Conservation (phyloP, 1,140 invertebrate genomes). For the Macrobrachium nipponense region DNA sequence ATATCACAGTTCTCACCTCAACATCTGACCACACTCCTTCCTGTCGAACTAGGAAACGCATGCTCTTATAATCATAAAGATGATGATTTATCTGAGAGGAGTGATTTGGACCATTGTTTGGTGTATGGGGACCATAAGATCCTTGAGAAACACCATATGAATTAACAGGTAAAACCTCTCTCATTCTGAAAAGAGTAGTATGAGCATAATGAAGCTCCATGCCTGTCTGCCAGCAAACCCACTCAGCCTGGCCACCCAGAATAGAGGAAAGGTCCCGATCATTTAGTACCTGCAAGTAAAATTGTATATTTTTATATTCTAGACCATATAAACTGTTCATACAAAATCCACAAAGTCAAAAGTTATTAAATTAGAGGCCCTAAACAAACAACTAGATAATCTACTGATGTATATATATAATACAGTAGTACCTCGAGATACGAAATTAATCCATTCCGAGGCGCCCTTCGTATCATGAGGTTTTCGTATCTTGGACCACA, state of each 20-base stretch:
- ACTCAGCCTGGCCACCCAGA: constrained; percentile 79
- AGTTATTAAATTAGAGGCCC: too few species aligned
- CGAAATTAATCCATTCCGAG: too few species aligned
- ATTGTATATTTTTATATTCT: neutral
- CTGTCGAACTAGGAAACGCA: constrained; percentile 67
- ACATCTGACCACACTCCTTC: constrained; percentile 88
- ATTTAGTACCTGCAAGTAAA: constrained; percentile 71
- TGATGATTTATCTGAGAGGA: constrained; percentile 42
- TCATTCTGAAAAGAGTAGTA: constrained; percentile 83
- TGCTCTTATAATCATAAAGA: constrained; percentile 66
- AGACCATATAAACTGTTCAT: neutral
- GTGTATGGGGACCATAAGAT: constrained; percentile 16
- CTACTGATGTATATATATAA: too few species aligned
- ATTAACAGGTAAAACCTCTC: constrained; percentile 77
- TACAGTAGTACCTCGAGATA: too few species aligned
- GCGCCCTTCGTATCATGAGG: too few species aligned
- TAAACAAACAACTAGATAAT: too few species aligned
- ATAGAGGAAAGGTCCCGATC: constrained; percentile 73
- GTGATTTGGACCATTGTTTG: constrained; percentile 15
- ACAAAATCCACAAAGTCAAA: neutral
- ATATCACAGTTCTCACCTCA: constrained; percentile 73
- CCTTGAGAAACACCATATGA: neutral
- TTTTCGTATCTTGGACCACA: too few species aligned
- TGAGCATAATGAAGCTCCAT: constrained; percentile 87
- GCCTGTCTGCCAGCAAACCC: constrained; percentile 96